These are phyloP conservation scores for Xanthia togata DNA, from an alignment of 2,888 invertebrate species.

Conservation along the genomic window DNA sequence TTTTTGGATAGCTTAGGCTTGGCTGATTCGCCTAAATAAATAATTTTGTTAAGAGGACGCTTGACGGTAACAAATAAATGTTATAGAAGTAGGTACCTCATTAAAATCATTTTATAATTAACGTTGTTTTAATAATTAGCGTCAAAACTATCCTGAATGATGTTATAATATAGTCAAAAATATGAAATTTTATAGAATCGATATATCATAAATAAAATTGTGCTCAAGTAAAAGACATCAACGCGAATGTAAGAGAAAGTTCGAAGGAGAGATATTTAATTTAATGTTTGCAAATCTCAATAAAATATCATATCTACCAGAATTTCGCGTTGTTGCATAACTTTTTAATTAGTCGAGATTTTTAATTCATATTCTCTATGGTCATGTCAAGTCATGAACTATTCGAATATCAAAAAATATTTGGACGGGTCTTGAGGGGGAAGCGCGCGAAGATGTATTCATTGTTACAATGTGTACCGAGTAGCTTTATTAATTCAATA, in stretches of 20 bases:
- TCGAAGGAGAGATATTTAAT: conserved; percentile 6
- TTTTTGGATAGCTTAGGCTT: neutral
- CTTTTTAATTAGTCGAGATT: no score
- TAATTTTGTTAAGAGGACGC: neutral
- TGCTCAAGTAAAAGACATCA: conserved; percentile 74
- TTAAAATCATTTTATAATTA: neutral
- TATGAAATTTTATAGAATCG: neutral
- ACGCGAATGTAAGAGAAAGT: conserved; percentile 70
- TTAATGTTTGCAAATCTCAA: conserved; percentile 8
- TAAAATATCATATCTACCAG: neutral
- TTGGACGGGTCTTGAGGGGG: no score
- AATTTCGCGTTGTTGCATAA: no score
- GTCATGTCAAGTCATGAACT: no score
- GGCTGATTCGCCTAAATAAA: neutral
- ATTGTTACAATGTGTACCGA: no score
- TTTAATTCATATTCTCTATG: no score
- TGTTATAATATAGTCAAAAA: neutral
- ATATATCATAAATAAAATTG: conserved; percentile 37
- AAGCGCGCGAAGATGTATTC: no score
- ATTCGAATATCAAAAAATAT: no score
- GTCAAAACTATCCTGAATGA: neutral
- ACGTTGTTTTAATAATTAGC: neutral
- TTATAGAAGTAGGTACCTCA: neutral
- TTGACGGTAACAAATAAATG: neutral
- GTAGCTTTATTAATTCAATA: neutral